These are phyloP conservation scores for Ectemnius continuus DNA, from an alignment of 2,888 invertebrate genomes.

Conservation along the genomic window DNA sequence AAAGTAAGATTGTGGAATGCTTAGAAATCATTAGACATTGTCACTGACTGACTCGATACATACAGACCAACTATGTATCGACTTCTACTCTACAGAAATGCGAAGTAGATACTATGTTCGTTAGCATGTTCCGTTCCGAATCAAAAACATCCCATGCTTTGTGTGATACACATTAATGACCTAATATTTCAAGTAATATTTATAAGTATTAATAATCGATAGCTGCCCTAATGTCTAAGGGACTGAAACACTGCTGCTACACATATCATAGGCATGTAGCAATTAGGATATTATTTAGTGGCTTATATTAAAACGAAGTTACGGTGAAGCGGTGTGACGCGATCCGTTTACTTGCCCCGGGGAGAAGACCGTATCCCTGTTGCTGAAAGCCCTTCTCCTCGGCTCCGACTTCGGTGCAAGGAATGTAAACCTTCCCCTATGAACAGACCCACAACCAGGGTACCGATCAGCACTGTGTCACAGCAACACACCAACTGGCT, in stretches of 20 bases:
- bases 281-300: slow-evolving; percentile 70
- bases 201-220: slow-evolving; percentile 65
- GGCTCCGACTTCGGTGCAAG: slow-evolving; percentile 88
- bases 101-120: slow-evolving; percentile 51
- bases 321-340: slow-evolving; percentile 53
- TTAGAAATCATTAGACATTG: slow-evolving; percentile 47
- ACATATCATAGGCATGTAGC: slow-evolving; percentile 75
- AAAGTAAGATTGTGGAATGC: slow-evolving; percentile 65
- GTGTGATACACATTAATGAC: slow-evolving; percentile 61
- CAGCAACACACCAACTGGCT: background rate
- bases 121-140: slow-evolving; percentile 47
- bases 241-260: slow-evolving; percentile 73
- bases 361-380: slow-evolving; percentile 82
- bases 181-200: slow-evolving; percentile 64
- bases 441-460: slow-evolving; percentile 4
- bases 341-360: slow-evolving; percentile 77
- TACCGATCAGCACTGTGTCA: background rate
- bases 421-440: slow-evolving; percentile 84
- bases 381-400: slow-evolving; percentile 88
- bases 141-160: slow-evolving; percentile 52
- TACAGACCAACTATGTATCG: slow-evolving; percentile 44
- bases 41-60: slow-evolving; percentile 49
- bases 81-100: slow-evolving; percentile 49
- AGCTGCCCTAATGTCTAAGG: slow-evolving; percentile 69
- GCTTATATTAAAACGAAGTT: slow-evolving; percentile 57